Percentiles rank a stretch among this genome's conserved stretches.
These are phyloP conservation scores for Micropoecilia bifurca DNA, from an alignment of 2,797 vertebrate species.

Conservation along the genomic window DNA sequence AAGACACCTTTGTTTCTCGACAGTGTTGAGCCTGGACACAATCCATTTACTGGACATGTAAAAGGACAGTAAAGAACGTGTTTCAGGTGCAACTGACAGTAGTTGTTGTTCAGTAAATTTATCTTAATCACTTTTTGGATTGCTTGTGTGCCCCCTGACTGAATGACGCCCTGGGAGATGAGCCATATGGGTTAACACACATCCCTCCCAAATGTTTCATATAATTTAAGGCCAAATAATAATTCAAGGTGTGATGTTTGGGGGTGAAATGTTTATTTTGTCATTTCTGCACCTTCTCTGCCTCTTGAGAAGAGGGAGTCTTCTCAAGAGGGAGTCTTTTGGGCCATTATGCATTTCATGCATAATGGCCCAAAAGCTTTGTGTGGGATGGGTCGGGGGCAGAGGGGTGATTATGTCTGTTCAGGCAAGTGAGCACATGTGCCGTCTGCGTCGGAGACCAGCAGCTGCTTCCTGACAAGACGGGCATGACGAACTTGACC, in stretches of 20 bases:
- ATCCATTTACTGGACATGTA: background rate
- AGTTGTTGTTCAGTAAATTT: background rate
- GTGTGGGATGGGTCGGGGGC: constrained; percentile 11
- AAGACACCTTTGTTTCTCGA: background rate
- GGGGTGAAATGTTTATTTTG: background rate
- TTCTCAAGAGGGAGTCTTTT: background rate
- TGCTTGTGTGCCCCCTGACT: background rate
- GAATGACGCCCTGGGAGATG: background rate
- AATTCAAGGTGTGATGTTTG: background rate
- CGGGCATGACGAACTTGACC: constrained; percentile 40
- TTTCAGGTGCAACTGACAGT: background rate
- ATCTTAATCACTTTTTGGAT: background rate
- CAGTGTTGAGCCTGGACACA: background rate
- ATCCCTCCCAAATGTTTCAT: background rate
- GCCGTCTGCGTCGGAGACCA: constrained; percentile 60
- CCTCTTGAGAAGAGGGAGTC: background rate
- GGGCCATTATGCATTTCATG: too few species aligned
- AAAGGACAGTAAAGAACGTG: background rate
- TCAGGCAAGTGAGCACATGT: constrained; percentile 7
- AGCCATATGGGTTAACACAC: background rate
- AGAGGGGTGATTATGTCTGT: constrained; percentile 24
- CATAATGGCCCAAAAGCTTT: constrained; percentile 6
- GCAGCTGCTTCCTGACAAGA: constrained; percentile 50
- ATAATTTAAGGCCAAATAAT: background rate
- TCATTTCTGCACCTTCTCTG: background rate